phyloP scores from a whole-genome alignment of 2,113 vertebrate genomes.

The Glaucidium brasilianum region DNA sequence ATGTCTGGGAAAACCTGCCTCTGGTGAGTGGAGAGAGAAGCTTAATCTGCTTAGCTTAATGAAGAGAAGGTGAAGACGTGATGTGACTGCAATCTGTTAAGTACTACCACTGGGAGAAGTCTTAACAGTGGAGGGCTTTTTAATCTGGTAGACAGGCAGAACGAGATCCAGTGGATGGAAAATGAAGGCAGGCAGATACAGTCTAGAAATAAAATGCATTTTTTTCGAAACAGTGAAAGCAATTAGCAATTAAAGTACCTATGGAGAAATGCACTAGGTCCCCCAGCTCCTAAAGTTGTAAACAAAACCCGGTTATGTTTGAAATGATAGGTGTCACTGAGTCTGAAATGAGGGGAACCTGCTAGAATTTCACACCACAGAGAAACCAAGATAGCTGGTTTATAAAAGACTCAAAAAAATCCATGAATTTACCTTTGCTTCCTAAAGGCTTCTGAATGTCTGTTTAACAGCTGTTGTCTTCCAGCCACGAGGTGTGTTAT shows the following conservation, averaged over 20 bases:
- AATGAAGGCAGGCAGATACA: background rate
- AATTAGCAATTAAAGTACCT: background rate
- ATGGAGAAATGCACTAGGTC: background rate
- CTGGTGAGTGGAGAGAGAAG: background rate
- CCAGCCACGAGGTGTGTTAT: background rate
- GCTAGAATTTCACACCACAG: background rate
- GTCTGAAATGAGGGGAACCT: background rate
- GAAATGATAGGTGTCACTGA: background rate
- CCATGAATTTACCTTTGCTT: background rate
- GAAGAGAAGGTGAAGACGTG: slow-evolving; percentile 28
- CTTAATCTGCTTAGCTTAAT: slow-evolving; percentile 58
- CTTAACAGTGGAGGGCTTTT: slow-evolving; percentile 26
- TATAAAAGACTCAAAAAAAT: background rate
- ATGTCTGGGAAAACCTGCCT: background rate
- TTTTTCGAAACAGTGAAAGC: background rate
- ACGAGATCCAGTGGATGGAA: background rate
- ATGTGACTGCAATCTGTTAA: background rate
- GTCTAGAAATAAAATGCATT: background rate
- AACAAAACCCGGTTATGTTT: background rate
- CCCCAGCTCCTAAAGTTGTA: background rate
- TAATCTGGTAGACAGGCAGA: background rate
- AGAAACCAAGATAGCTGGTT: background rate
- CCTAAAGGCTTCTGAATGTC: background rate
- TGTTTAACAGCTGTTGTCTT: background rate
- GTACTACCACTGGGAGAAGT: background rate